Percentiles rank a stretch among this genome's conserved stretches.
phyloP scores from a whole-genome alignment of 2,797 vertebrate species.

The Neosilurus hyrtlii region DNA sequence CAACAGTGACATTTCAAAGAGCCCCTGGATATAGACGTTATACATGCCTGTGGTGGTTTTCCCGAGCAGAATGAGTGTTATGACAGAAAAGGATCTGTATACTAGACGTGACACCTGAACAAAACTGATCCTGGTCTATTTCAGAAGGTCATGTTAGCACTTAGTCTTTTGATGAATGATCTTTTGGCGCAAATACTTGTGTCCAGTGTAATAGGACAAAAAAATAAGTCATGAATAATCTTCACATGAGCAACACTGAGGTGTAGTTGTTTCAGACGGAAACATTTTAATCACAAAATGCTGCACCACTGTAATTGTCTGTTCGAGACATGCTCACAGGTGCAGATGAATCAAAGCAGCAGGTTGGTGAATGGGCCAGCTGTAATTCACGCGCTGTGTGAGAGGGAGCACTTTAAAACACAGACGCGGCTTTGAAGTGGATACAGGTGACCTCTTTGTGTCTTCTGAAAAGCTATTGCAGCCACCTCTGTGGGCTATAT shows the following conservation, averaged over 20 bases:
- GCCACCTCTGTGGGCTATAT: slow-evolving; percentile 26
- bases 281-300: slow-evolving; percentile 44
- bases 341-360: slow-evolving; percentile 51
- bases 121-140: slow-evolving; percentile 23
- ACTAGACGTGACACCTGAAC: slow-evolving; percentile 63
- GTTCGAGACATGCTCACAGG: slow-evolving; percentile 41
- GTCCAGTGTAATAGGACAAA: too few relatives aligned
- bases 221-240: slow-evolving; percentile 12
- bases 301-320: slow-evolving; percentile 38
- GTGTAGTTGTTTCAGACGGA: neutral
- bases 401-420: slow-evolving; percentile 53
- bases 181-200: neutral
- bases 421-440: slow-evolving; percentile 49
- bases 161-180: neutral
- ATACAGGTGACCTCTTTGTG: slow-evolving; percentile 57
- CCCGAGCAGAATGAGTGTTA: slow-evolving; percentile 67
- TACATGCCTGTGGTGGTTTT: slow-evolving; percentile 67
- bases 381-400: slow-evolving; percentile 49
- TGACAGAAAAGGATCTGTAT: slow-evolving; percentile 69
- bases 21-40: slow-evolving; percentile 66
- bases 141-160: slow-evolving; percentile 18
- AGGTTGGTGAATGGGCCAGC: slow-evolving; percentile 51
- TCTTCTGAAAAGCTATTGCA: slow-evolving; percentile 43
- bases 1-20: slow-evolving; percentile 77
- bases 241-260: slow-evolving; percentile 29